Evolutionary conservation across 2,888 invertebrate genomes (phyloP).

Genomic region (Smittia sp.): DNA sequence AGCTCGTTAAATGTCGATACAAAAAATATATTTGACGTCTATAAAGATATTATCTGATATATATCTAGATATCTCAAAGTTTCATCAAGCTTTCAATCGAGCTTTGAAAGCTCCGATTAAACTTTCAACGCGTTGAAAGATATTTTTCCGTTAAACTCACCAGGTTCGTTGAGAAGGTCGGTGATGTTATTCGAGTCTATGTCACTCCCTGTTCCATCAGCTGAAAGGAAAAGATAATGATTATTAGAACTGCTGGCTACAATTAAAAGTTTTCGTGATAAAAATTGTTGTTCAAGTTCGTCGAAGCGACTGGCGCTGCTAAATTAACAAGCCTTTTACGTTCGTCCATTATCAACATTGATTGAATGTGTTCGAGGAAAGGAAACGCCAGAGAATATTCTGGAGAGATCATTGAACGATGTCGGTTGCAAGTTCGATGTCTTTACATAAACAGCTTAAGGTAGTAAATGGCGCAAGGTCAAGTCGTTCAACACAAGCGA

Average conservation of each 20-base stretch:
- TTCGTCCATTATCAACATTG: too few species aligned
- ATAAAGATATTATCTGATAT: too few species aligned
- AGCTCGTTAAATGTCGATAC: too few species aligned
- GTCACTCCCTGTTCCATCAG: conserved; percentile 39
- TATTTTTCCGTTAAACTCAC: conserved; percentile 18
- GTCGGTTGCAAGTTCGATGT: background rate
- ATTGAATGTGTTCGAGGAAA: background rate
- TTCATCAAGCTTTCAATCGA: too few species aligned
- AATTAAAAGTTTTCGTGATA: background rate
- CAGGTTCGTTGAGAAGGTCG: conserved; percentile 35
- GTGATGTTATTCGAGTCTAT: conserved; percentile 26
- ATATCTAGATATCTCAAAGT: too few species aligned
- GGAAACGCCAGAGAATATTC: background rate
- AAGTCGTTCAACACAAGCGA: background rate
- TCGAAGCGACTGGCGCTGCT: too few species aligned
- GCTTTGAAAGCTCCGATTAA: too few species aligned
- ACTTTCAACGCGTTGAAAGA: too few species aligned
- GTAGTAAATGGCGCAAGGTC: background rate
- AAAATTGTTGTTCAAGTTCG: background rate
- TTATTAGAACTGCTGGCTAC: background rate
- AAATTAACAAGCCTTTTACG: too few species aligned
- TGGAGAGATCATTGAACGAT: conserved; percentile 1
- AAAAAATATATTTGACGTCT: too few species aligned
- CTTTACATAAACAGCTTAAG: background rate
- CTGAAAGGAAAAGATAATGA: background rate